These are phyloP conservation scores for Acronicta alni DNA, from an alignment of 2,888 invertebrate genomes.

Conservation along the genomic window DNA sequence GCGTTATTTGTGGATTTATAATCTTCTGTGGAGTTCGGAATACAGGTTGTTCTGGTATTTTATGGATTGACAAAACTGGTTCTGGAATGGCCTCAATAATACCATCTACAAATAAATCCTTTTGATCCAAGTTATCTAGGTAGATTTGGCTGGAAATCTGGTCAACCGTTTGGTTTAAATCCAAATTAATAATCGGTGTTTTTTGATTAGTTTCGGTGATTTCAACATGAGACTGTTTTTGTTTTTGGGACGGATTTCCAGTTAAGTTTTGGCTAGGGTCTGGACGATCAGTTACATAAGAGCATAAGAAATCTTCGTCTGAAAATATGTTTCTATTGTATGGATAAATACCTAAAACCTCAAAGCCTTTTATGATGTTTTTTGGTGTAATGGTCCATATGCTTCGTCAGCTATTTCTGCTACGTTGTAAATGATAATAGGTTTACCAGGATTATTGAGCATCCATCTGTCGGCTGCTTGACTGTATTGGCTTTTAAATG, in stretches of 20 bases:
- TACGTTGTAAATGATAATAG: constrained; percentile 45
- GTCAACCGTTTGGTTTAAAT: constrained; percentile 9
- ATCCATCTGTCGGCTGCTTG: constrained; percentile 49
- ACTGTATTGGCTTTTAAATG: constrained; percentile 45
- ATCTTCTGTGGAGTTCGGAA: constrained; percentile 16
- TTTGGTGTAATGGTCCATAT: constrained; percentile 43
- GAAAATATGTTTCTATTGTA: constrained; percentile 35
- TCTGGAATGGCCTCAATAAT: constrained; percentile 10
- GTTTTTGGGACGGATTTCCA: constrained; percentile 4
- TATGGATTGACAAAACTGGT: constrained; percentile 13
- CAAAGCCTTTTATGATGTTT: constrained; percentile 42
- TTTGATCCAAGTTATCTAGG: constrained; percentile 10
- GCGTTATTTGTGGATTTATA: constrained; percentile 21
- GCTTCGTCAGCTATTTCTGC: constrained; percentile 43
- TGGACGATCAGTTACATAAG: constrained; percentile 44
- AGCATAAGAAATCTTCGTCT: constrained; percentile 40
- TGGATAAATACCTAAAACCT: constrained; percentile 37
- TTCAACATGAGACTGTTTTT: constrained; percentile 1
- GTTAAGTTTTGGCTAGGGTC: constrained; percentile 17
- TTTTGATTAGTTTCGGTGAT: constrained; percentile 4
- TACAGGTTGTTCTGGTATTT: constrained; percentile 25
- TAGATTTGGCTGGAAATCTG: constrained; percentile 11
- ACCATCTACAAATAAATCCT: constrained; percentile 2
- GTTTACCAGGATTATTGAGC: constrained; percentile 48
- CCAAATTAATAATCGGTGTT: constrained; percentile 6